Base-by-base conservation (phyloP, 1,140 invertebrate genomes). In the Elysia chlorotica region DNA sequence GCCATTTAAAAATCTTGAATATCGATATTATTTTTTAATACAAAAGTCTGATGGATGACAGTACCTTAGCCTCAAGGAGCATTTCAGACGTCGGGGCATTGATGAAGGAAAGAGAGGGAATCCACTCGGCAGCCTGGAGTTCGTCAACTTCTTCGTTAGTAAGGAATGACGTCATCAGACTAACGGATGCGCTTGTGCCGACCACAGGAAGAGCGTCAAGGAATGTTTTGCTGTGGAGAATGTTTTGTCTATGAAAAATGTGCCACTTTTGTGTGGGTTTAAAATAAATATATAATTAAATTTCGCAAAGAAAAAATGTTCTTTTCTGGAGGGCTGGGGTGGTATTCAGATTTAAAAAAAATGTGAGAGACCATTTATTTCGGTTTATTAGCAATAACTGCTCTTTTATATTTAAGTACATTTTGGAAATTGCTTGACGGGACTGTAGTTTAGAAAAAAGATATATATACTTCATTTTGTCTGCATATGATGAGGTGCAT, bases 121-220 rank as follows among this genome's bases (percentile, higher is more conserved):
- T 88, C 95, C 95, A 97, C 37, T 91, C 91, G 19, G 91, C 89
- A 35, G 90, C 87, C 1, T 89, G 91, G 0, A 89, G 87, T 35
- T 90, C 88, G 28, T 90, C 87, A 0, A 94, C 88, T 75, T 93
- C 90, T 1, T 92, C 91, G 21, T 88, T 91, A 73, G 89, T 91
- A 65, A 96, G 92, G 74, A 94, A 88, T 81, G 96, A 91, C 61
- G 92, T 92, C 91, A 97, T 96, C 3, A 96, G 84, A 35, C 89
- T 90, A 1, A 96, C 91, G 0, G 94, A 92, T 0, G 92, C 93
- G 0, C 91, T 90, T 54, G 92, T 96, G 0, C 92, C 92, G 21
- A 96, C 91, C 83, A 93, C 93, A 0, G 95, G 94, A 0, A 97
- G 85, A 4, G 94, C 93, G 84, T 96, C 93, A 48, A 86, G 71